Evolutionary conservation across 2,888 invertebrate species (phyloP).

Genomic region (Athalia rosae): DNA sequence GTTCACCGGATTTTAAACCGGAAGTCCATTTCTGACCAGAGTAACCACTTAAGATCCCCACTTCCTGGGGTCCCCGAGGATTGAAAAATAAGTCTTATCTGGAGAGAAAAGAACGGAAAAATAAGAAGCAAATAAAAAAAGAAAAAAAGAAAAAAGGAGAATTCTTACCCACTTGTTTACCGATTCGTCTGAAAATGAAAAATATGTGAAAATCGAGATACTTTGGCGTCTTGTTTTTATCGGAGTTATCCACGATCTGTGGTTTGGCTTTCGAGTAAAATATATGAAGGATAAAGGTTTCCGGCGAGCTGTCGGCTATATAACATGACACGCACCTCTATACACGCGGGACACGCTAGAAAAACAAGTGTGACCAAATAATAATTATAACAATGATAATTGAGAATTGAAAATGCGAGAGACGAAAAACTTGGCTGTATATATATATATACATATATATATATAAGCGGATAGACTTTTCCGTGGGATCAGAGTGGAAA

Average conservation of each 20-base stretch:
- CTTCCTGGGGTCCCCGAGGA: conserved; percentile 3
- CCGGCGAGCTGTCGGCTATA: conserved; percentile 5
- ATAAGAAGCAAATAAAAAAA: too few species aligned
- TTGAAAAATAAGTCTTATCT: conserved; percentile 32
- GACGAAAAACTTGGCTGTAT: background rate
- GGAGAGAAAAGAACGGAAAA: background rate
- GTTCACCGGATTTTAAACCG: conserved; percentile 11
- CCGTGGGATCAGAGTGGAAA: conserved; percentile 21
- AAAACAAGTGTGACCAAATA: conserved; percentile 10
- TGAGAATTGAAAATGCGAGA: too few species aligned
- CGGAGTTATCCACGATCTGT: conserved; percentile 41
- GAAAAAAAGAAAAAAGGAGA: too few species aligned
- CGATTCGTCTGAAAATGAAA: conserved; percentile 23
- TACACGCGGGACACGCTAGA: too few species aligned
- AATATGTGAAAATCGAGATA: conserved; percentile 9
- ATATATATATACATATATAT: background rate
- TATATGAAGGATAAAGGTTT: conserved; percentile 33
- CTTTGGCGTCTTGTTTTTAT: conserved; percentile 25
- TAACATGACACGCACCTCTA: background rate
- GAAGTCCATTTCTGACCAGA: conserved; percentile 34
- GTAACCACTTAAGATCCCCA: conserved; percentile 37
- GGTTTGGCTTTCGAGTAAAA: conserved; percentile 38
- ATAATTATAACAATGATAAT: too few species aligned
- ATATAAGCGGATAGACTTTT: conserved; percentile 41
- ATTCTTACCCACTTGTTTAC: conserved; percentile 14